A percentile compares a stretch with the other conserved stretches of the same genome.
Conservation (phyloP, 1,140 invertebrate species). For the Drosophila arawakana region DNA sequence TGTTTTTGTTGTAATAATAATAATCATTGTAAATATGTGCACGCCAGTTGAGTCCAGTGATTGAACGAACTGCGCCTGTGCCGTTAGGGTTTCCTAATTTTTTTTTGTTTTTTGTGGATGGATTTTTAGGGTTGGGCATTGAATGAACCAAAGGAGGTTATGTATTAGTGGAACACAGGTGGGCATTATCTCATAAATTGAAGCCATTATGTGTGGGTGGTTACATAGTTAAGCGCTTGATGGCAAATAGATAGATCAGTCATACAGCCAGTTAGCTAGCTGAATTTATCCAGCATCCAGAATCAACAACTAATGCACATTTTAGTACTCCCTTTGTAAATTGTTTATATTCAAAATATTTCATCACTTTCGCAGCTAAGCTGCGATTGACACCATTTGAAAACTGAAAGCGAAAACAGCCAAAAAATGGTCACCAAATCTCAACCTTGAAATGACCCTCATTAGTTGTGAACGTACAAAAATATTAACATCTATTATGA, state of each 20-base stretch:
- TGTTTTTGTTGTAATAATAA: slow-evolving; percentile 52
- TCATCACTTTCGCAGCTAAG: not conserved
- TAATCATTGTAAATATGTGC: slow-evolving; percentile 38
- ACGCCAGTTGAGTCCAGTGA: slow-evolving; percentile 20
- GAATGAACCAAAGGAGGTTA: slow-evolving; percentile 21
- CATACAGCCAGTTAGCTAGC: slow-evolving; percentile 1
- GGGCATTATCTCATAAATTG: slow-evolving; percentile 48
- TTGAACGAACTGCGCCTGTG: slow-evolving; percentile 45
- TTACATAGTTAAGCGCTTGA: slow-evolving; percentile 27
- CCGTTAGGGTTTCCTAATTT: slow-evolving; percentile 46
- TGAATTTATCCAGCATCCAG: not conserved
- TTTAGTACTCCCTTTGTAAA: too few species aligned
- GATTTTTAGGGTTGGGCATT: slow-evolving; percentile 36
- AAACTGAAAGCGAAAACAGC: slow-evolving; percentile 1
- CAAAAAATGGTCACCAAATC: slow-evolving; percentile 11
- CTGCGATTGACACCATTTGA: not conserved
- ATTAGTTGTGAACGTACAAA: slow-evolving; percentile 20
- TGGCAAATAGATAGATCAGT: slow-evolving; percentile 8
- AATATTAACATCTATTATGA: slow-evolving; percentile 59
- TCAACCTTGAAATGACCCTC: slow-evolving; percentile 61
- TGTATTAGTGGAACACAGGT: slow-evolving; percentile 46
- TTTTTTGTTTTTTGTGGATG: not conserved
- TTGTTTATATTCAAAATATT: too few species aligned
- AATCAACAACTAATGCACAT: not conserved
- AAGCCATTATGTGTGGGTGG: slow-evolving; percentile 40